Conservation (phyloP, 2,888 invertebrate species). For the Ophion ventricosus region DNA sequence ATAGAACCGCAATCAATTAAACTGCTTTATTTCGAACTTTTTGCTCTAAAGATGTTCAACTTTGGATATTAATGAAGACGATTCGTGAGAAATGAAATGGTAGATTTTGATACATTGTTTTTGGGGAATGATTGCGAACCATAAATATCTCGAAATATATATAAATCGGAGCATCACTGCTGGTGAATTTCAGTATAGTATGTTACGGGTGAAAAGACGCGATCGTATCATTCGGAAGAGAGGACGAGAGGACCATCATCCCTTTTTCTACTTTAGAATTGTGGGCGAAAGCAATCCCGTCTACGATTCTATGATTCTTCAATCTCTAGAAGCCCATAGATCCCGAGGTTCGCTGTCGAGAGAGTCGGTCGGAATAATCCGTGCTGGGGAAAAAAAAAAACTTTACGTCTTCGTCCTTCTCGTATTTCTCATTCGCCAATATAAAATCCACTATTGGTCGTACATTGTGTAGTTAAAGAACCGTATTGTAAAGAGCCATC, state of each 20-base stretch:
- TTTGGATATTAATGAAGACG: no score
- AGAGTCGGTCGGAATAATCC: slow-evolving; percentile 50
- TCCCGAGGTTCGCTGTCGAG: slow-evolving; percentile 6
- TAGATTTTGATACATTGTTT: no score
- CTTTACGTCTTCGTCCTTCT: slow-evolving; percentile 25
- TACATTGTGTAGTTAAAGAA: background rate
- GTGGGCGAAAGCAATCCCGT: slow-evolving; percentile 42
- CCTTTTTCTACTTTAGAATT: slow-evolving; percentile 20
- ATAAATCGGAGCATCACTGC: background rate
- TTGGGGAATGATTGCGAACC: background rate
- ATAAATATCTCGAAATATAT: background rate
- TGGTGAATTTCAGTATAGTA: background rate
- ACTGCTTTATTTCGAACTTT: no score
- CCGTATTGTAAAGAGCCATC: no score
- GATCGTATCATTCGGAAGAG: slow-evolving; percentile 17
- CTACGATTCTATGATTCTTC: no score
- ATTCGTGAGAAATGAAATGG: no score
- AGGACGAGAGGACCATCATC: slow-evolving; percentile 45
- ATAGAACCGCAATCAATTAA: no score
- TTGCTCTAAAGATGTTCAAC: no score
- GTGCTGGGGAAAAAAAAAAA: slow-evolving; percentile 3
- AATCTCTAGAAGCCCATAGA: slow-evolving; percentile 35
- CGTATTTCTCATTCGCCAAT: background rate
- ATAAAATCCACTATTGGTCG: slow-evolving; percentile 29
- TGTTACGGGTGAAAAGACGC: background rate